These are phyloP conservation scores for Ammodytes marinus DNA, from an alignment of 2,113 vertebrate species.

Conservation along the genomic window DNA sequence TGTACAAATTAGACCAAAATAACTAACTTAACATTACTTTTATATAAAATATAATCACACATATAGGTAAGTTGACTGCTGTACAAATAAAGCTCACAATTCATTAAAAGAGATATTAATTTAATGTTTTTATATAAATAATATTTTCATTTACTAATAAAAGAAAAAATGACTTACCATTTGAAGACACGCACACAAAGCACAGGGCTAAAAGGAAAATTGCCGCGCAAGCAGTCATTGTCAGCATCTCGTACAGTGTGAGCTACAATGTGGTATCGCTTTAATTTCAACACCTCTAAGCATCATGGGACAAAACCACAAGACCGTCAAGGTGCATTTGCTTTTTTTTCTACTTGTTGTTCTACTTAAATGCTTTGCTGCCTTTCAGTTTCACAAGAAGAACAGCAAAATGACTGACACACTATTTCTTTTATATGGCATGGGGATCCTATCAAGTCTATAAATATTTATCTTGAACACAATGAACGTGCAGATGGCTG, in stretches of 20 bases:
- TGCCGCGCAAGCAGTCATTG: slow-evolving; percentile 12
- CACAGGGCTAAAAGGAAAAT: slow-evolving; percentile 34
- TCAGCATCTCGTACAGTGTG: not conserved
- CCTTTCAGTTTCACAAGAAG: slow-evolving; percentile 8
- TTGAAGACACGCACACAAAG: slow-evolving; percentile 26
- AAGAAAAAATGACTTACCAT: slow-evolving; percentile 62
- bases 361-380: not conserved
- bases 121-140: not conserved
- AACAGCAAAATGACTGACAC: not conserved
- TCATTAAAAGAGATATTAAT: not conserved
- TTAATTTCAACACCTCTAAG: not conserved
- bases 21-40: not conserved
- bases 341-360: too few species aligned
- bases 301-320: slow-evolving; percentile 68
- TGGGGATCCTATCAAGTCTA: not conserved
- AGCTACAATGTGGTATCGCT: not conserved
- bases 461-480: not conserved
- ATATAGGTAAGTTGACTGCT: not conserved
- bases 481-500: not conserved
- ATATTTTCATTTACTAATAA: not conserved
- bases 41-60: not conserved
- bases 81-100: not conserved
- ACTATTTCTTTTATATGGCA: not conserved
- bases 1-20: not conserved
- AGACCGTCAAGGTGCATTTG: not conserved